A percentile compares a stretch with the other conserved stretches of the same genome.
phyloP scores from a whole-genome alignment of 2,797 vertebrate species.

The Odontamblyopus rebecca region DNA sequence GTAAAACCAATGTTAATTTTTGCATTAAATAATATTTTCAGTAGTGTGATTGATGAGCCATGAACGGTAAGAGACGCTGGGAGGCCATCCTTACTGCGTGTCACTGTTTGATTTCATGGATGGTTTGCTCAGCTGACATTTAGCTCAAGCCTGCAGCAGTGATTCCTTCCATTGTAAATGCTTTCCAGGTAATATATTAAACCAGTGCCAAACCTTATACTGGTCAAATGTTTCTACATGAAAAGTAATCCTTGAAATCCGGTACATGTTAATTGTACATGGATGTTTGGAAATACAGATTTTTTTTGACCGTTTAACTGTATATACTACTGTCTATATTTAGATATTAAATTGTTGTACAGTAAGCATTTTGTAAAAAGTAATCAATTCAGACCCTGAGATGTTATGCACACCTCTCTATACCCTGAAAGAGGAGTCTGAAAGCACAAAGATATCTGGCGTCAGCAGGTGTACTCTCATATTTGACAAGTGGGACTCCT shows the following conservation, averaged over 20 bases:
- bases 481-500: constrained; percentile 53
- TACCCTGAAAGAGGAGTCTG: constrained; percentile 5
- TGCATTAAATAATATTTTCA: background rate
- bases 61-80: constrained; percentile 29
- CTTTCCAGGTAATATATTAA: constrained; percentile 27
- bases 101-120: constrained; percentile 57
- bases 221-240: background rate
- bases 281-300: background rate
- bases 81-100: constrained; percentile 29
- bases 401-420: constrained; percentile 23
- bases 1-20: constrained; percentile 10
- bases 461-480: constrained; percentile 61
- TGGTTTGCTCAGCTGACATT: constrained; percentile 55
- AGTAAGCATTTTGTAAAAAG: constrained; percentile 20
- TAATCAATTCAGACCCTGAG: constrained; percentile 29
- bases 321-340: background rate
- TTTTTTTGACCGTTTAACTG: background rate
- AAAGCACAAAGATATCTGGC: constrained; percentile 37
- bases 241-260: too few relatives aligned
- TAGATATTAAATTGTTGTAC: constrained; percentile 7
- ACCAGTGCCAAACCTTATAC: background rate
- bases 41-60: constrained; percentile 29
- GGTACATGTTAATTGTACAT: too few relatives aligned
- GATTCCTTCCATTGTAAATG: constrained; percentile 30
- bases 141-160: constrained; percentile 32